Evolutionary conservation across 2,888 invertebrate species (phyloP), one percentile per base, ranked within the genome.

Genomic region (Idaea dimidiata): DNA sequence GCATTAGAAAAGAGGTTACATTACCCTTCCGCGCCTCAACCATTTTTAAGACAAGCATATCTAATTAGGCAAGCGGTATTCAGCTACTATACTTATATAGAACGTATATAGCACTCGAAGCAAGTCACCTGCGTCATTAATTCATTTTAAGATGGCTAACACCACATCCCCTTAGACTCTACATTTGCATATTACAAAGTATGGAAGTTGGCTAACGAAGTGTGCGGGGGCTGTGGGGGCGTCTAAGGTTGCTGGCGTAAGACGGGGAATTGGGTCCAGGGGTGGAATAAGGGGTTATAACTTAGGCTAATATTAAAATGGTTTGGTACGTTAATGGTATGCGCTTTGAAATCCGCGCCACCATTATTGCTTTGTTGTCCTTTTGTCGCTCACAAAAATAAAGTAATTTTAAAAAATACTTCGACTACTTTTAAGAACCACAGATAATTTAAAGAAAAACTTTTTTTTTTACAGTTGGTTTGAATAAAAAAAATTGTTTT

Each of bases 141-240:
- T 92, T 91, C 91, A 92, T 92, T 92, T 91, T 91, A 92, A 92
- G 91, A 91, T 84, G 89, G 77, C 84, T 80, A 80, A 73, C 84
- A 78, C 81, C 80, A 77, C 80, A 80, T 81, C 87, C 88, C 87
- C 84, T 84, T 82, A 87, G 87, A 84, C 80, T 78, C 79, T 76
- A 88, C 90, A 92, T 92, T 92, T 91, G 91, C 91, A 92, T 92
- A 91, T 91, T 91, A 91, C 91, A 91, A 92, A 92, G 91, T 92
- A 91, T 91, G 89, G 91, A 91, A 92, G 91, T 92, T 91, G 81
- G 79, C 86, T 89, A 91, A 89, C 91, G 89, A 89, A 88, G 78
- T 78, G 79, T 75, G 86, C 75, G 79, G 76, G 64, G 71, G 71
- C 57, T 59, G 53, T 53, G 64, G 79, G 79, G 84, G 79, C 59